Conservation (phyloP, 2,113 vertebrate species). For the Suricata suricatta region DNA sequence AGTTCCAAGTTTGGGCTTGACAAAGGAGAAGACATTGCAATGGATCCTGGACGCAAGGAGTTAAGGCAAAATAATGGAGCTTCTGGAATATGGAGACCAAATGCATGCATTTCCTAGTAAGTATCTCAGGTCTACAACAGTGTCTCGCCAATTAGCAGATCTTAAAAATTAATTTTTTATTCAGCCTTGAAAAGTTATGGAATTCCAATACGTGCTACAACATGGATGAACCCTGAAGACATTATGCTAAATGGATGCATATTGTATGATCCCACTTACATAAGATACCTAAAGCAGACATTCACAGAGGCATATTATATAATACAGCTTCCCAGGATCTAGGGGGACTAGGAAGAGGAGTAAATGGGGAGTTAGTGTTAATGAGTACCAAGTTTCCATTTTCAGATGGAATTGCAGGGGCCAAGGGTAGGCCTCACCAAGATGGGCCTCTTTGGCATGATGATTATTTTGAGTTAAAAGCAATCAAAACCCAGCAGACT, state of each 20-base stretch:
- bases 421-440: background rate
- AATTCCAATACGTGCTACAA: background rate
- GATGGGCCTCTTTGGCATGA: background rate
- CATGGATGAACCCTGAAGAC: background rate
- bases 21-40: background rate
- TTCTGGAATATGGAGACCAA: background rate
- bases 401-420: background rate
- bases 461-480: background rate
- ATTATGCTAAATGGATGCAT: background rate
- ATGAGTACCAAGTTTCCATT: background rate
- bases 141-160: background rate
- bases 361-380: background rate
- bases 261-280: background rate
- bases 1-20: background rate
- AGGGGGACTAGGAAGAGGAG: too few relatives aligned
- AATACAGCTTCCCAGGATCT: background rate
- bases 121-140: background rate
- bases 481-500: background rate
- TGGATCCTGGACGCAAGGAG: background rate
- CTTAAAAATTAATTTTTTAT: background rate
- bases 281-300: background rate
- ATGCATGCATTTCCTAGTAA: background rate
- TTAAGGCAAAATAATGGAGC: background rate
- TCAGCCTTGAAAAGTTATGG: constrained; percentile 17
- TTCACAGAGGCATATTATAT: background rate